Base-by-base conservation (phyloP, 37 sponge, comb jelly and placozoan species). In the Cliona cf. orientalis region DNA sequence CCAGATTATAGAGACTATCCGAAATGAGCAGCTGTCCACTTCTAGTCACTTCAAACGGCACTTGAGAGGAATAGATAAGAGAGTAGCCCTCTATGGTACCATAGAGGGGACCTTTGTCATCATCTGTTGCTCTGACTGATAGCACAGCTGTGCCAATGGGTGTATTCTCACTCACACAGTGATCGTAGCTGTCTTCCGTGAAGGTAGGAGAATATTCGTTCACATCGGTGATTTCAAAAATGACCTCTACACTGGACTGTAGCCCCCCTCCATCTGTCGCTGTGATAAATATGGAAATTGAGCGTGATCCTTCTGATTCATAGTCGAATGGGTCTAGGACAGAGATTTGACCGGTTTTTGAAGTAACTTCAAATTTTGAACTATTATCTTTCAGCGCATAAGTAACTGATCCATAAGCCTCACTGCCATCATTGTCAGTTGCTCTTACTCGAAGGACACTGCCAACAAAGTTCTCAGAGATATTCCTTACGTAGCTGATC, bases 121-220 rank as follows among this genome's bases (percentile, higher is more conserved):
- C 0, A 44, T 89, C 90, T 5, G 55, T 72, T 19, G 84, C 84
- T n/a, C 39, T 2, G 4, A 83, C 32, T 29, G 28, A 42, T n/a
- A 83, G 39, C 5, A 89, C 69, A 33, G 22, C 61, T 5, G 59
- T 42, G 17, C 79, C 84, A 41, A 58, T 28, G 12, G 67, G n/a
- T 28, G 74, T 42, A 41, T 64, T 42, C 42, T 79, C 74, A 65
- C 58, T 71, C 39, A 89, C 42, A 25, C 70, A 72, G 22, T 58
- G 33, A 0, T 58, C 44, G 31, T 89, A 89, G 23, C 62, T 67
- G 23, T 31, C 25, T 5, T 78, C 74, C 14, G 42, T 11, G 65
- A 89, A 83, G 4, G 41, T 29, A 1, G 90, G 90, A 23, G 73
- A n/a, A 70, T 49, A 89, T 29, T 89, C 90, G 40, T 89, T 89